Conservation (phyloP, 2,113 vertebrate genomes). For the Phaetusa simplex region DNA sequence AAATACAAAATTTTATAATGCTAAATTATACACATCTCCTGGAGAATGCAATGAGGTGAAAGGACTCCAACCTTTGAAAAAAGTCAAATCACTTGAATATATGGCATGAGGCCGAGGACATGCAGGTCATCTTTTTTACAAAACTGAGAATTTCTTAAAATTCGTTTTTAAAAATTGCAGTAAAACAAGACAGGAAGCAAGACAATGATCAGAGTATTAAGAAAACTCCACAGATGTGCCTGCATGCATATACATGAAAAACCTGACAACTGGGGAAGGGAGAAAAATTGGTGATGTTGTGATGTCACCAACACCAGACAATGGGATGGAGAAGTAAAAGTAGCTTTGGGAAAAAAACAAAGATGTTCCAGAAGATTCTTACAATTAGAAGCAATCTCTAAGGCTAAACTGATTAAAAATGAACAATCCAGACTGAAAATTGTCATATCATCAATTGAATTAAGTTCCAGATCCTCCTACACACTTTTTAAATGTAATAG, state of each 20-base stretch:
- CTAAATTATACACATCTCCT: background rate
- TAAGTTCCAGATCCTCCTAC: background rate
- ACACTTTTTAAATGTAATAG: background rate
- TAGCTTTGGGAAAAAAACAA: background rate
- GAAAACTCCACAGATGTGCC: background rate
- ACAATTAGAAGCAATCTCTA: background rate
- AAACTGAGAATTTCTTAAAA: background rate
- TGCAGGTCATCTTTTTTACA: background rate
- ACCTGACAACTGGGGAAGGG: background rate
- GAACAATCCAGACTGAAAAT: slow-evolving; percentile 1
- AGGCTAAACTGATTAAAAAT: background rate
- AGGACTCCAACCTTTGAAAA: background rate
- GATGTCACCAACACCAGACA: background rate
- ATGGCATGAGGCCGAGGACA: background rate
- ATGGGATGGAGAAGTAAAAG: background rate
- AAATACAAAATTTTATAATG: background rate
- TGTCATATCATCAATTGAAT: background rate
- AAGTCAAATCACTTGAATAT: background rate
- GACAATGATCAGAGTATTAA: background rate
- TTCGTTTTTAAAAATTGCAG: background rate
- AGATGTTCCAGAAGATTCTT: slow-evolving; percentile 8
- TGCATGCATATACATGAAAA: background rate
- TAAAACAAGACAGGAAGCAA: background rate
- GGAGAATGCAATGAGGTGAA: background rate
- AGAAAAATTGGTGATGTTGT: background rate